phyloP scores from a whole-genome alignment of 2,797 vertebrate species.

The Thunnus albacares region DNA sequence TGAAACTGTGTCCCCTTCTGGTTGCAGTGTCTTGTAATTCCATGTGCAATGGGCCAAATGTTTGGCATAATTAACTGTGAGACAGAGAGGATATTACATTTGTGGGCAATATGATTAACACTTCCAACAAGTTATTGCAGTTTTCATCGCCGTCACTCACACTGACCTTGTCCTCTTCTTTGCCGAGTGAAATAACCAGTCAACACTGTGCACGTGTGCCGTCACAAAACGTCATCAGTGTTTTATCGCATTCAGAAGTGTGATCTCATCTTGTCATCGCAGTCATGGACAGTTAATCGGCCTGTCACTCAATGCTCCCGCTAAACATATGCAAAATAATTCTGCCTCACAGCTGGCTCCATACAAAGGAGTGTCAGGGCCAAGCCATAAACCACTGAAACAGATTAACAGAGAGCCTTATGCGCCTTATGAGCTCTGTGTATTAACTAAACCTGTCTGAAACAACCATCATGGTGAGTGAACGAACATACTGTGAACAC shows the following conservation, averaged over 20 bases:
- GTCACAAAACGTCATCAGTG: constrained; percentile 3
- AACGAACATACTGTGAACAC: constrained; percentile 6
- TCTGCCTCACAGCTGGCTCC: constrained; percentile 41
- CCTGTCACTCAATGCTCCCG: constrained; percentile 44
- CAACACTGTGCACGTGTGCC: neutral
- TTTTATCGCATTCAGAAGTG: constrained; percentile 47
- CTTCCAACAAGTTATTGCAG: neutral
- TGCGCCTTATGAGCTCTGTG: neutral
- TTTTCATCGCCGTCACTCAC: constrained; percentile 3
- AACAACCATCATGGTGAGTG: neutral
- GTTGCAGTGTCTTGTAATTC: no score
- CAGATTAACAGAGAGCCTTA: constrained; percentile 16
- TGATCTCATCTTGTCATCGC: constrained; percentile 47
- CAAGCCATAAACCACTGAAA: constrained; percentile 41
- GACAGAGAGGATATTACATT: neutral
- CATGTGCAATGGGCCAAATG: no score
- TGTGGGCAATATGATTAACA: neutral
- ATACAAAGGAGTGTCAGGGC: constrained; percentile 30
- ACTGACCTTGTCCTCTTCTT: constrained; percentile 1
- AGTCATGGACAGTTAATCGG: constrained; percentile 48
- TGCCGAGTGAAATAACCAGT: constrained; percentile 31
- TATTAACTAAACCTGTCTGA: constrained; percentile 15
- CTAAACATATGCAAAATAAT: constrained; percentile 62
- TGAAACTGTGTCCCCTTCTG: no score
- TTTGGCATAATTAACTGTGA: neutral